A percentile compares a stretch with the other conserved stretches of the same genome.
phyloP scores from a whole-genome alignment of 2,797 vertebrate genomes.

The Sebastes minor region DNA sequence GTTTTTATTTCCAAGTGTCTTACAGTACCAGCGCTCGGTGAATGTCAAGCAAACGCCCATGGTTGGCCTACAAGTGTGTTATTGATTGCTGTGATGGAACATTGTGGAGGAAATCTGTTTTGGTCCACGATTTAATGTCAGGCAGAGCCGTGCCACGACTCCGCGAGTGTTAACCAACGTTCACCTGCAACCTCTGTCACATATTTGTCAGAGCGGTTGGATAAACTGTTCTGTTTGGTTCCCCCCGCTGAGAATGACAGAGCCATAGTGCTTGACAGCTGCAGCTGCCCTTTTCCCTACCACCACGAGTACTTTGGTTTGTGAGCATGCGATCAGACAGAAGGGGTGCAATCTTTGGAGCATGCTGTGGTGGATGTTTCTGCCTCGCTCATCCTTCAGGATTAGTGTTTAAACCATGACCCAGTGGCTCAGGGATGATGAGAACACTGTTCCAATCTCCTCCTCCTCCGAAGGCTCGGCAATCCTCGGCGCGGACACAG shows the following conservation, averaged over 20 bases:
- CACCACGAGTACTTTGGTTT: not conserved
- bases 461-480: constrained; percentile 37
- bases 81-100: constrained; percentile 30
- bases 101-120: constrained; percentile 7
- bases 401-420: constrained; percentile 78
- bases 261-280: constrained; percentile 22
- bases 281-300: constrained; percentile 48
- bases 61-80: constrained; percentile 13
- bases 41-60: constrained; percentile 25
- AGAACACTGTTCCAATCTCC: constrained; percentile 72
- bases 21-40: not conserved
- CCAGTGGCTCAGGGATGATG: constrained; percentile 67
- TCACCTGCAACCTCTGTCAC: constrained; percentile 16
- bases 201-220: constrained; percentile 32
- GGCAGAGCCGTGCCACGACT: not conserved
- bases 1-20: constrained; percentile 12
- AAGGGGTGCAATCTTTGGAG: constrained; percentile 64
- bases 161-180: not conserved
- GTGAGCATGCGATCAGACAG: constrained; percentile 38
- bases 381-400: constrained; percentile 70
- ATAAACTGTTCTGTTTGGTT: constrained; percentile 29
- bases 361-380: constrained; percentile 66
- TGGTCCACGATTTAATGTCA: constrained; percentile 7
- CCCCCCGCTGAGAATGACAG: constrained; percentile 21
- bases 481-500: constrained; percentile 33